Evolutionary conservation across 2,797 vertebrate genomes (phyloP).

Genomic region (Knipowitschia caucasica): DNA sequence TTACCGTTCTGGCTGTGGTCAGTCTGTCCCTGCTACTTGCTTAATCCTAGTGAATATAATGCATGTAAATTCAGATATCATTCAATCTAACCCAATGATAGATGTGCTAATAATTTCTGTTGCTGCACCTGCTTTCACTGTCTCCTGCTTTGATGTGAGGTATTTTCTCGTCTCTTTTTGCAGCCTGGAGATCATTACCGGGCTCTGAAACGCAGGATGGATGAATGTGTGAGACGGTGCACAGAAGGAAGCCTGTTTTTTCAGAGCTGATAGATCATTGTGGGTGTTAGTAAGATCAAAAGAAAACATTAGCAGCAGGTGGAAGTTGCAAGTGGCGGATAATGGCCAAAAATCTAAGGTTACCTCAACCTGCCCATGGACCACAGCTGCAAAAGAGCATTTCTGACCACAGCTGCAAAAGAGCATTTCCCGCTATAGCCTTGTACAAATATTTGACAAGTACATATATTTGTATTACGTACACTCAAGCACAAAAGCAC

Average conservation of each 20-base stretch:
- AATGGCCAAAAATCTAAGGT: neutral
- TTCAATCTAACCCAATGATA: slow-evolving; percentile 14
- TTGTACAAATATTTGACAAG: too few relatives aligned
- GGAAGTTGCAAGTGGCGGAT: slow-evolving; percentile 23
- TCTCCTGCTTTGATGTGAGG: slow-evolving; percentile 10
- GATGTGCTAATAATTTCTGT: slow-evolving; percentile 24
- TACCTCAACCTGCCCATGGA: too few relatives aligned
- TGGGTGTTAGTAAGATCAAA: slow-evolving; percentile 20
- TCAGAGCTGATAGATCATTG: slow-evolving; percentile 6
- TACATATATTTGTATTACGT: too few relatives aligned
- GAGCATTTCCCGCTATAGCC: too few relatives aligned
- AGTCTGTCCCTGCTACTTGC: slow-evolving; percentile 7
- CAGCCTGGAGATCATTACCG: slow-evolving; percentile 20
- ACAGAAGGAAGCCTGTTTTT: slow-evolving; percentile 6
- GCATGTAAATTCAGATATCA: too few relatives aligned
- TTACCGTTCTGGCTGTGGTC: slow-evolving; percentile 3
- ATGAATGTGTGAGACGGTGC: slow-evolving; percentile 19
- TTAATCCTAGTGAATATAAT: too few relatives aligned
- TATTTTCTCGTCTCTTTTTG: slow-evolving; percentile 8
- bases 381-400: too few relatives aligned
- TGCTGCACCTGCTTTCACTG: slow-evolving; percentile 36
- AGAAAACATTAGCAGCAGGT: slow-evolving; percentile 22
- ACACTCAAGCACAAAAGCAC: too few relatives aligned
- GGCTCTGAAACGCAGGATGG: slow-evolving; percentile 12
- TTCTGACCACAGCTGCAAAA: too few relatives aligned